phyloP scores from a whole-genome alignment of 1,140 invertebrate genomes.

The Semibalanus balanoides region DNA sequence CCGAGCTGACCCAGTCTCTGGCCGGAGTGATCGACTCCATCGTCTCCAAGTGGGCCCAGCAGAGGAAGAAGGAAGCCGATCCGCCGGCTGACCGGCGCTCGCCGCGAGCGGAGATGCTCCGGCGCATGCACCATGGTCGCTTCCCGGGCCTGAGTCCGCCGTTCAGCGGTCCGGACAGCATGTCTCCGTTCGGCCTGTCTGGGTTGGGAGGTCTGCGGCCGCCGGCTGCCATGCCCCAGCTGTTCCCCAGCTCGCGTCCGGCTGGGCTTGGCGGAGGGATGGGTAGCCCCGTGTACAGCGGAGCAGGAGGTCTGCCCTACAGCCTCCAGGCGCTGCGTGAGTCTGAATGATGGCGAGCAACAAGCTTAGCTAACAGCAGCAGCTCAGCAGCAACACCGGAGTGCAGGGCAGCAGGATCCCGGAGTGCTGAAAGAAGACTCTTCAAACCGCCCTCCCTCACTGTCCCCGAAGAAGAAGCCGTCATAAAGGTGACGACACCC shows the following conservation, averaged over 20 bases:
- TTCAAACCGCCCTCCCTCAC: too few species aligned
- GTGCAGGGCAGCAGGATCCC: slow-evolving; percentile 55
- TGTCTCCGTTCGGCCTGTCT: background rate
- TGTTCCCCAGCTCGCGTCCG: background rate
- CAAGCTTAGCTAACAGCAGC: slow-evolving; percentile 25
- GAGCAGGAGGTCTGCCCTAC: background rate
- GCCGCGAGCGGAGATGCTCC: slow-evolving; percentile 32
- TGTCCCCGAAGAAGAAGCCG: slow-evolving; percentile 88
- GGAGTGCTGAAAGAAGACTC: slow-evolving; percentile 84
- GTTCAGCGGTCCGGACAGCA: background rate
- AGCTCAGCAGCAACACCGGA: slow-evolving; percentile 39
- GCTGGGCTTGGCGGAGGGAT: background rate
- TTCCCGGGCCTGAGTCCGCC: slow-evolving; percentile 13
- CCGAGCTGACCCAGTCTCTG: slow-evolving; percentile 69
- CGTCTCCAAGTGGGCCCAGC: slow-evolving; percentile 35
- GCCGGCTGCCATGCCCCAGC: background rate
- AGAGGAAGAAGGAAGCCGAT: slow-evolving; percentile 48
- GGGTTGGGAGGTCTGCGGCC: background rate
- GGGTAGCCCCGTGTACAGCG: background rate
- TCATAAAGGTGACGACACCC: slow-evolving; percentile 88
- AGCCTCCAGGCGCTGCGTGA: slow-evolving; percentile 10
- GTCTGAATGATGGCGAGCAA: slow-evolving; percentile 18
- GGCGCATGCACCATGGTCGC: background rate
- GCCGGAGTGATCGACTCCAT: slow-evolving; percentile 76
- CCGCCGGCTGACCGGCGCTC: slow-evolving; percentile 29